These are phyloP conservation scores for Uropetala carovei DNA, from an alignment of 2,888 invertebrate species.

Conservation along the genomic window DNA sequence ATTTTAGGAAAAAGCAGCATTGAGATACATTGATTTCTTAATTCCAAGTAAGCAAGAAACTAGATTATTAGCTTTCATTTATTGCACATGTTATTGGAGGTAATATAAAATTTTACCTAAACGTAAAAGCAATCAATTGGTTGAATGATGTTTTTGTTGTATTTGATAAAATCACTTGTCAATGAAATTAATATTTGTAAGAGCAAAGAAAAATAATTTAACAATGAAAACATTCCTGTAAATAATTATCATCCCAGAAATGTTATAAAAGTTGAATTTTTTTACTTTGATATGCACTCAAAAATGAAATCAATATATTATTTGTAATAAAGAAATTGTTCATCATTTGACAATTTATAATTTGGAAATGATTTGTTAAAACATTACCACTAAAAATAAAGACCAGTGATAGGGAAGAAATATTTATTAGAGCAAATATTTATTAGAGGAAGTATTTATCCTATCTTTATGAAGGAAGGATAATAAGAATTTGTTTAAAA, in stretches of 20 bases:
- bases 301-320: neutral
- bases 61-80: slow-evolving; percentile 31
- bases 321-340: slow-evolving; percentile 24
- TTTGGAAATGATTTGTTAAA: neutral
- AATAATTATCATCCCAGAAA: neutral
- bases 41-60: slow-evolving; percentile 4
- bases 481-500: no score
- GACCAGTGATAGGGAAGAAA: no score
- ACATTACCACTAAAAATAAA: no score
- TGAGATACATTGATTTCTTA: slow-evolving; percentile 37
- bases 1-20: slow-evolving; percentile 28
- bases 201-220: neutral
- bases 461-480: no score
- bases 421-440: no score
- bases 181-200: neutral
- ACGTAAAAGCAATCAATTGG: neutral
- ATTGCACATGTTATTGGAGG: neutral
- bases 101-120: neutral
- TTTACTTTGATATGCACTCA: neutral
- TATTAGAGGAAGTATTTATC: no score
- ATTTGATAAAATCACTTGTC: neutral
- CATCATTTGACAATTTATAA: neutral
- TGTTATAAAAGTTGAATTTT: neutral
- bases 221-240: neutral
- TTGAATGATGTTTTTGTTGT: neutral